Evolutionary conservation across 2,113 vertebrate genomes (phyloP).

Genomic region (Porphyrio hochstetteri): DNA sequence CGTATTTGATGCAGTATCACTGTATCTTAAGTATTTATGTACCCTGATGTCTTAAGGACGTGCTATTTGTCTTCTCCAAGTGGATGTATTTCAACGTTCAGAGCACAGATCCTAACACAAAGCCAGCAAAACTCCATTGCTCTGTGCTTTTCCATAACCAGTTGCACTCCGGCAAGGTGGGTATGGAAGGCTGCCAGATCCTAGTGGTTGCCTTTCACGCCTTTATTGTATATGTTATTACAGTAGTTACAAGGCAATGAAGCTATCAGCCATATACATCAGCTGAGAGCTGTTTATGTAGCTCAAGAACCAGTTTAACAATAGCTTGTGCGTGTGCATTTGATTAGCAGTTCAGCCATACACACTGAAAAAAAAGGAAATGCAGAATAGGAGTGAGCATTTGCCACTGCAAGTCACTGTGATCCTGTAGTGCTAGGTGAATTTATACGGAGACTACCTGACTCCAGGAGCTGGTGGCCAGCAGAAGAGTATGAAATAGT

Average conservation of each 20-base stretch:
- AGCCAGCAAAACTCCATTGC: neutral
- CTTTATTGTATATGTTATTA: neutral
- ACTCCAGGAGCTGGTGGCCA: neutral
- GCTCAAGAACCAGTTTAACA: constrained; percentile 27
- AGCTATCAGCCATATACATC: neutral
- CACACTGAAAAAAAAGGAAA: neutral
- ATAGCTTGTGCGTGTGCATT: neutral
- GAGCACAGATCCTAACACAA: neutral
- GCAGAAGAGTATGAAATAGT: neutral
- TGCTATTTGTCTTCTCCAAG: neutral
- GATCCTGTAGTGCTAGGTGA: neutral
- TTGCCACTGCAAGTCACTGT: neutral
- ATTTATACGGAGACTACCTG: neutral
- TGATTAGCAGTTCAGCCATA: neutral
- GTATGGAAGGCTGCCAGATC: constrained; percentile 4
- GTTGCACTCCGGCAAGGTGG: neutral
- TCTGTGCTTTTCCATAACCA: neutral
- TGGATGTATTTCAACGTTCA: neutral
- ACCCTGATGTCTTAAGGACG: neutral
- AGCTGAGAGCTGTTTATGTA: neutral
- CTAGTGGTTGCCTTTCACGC: neutral
- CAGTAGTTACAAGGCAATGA: constrained; percentile 2
- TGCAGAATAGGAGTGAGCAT: neutral
- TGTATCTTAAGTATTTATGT: neutral
- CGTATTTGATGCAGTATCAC: neutral